phyloP scores from a whole-genome alignment of 2,888 invertebrate genomes.

The Amblyteles armatorius region DNA sequence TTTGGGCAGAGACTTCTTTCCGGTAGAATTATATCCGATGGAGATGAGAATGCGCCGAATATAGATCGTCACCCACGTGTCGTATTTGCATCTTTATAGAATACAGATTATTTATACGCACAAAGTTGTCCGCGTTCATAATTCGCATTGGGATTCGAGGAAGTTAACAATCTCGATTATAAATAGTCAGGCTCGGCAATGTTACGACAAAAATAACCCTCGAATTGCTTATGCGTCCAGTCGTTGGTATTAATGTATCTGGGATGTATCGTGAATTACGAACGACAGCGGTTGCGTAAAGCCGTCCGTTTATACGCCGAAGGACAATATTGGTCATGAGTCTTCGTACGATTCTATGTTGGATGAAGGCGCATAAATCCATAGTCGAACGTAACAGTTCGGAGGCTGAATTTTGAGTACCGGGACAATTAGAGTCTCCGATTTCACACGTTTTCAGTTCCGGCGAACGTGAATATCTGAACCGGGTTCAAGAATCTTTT shows the following conservation, averaged over 20 bases:
- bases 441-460: background rate
- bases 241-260: background rate
- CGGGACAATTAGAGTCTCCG: background rate
- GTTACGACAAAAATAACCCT: background rate
- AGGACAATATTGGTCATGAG: too few relatives aligned
- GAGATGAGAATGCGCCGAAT: too few relatives aligned
- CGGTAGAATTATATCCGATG: too few relatives aligned
- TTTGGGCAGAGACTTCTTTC: too few relatives aligned
- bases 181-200: background rate
- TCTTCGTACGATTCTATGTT: background rate
- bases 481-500: background rate
- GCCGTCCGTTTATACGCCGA: too few relatives aligned
- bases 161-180: background rate
- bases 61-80: background rate
- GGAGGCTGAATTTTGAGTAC: background rate
- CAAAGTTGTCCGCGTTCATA: background rate
- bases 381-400: too few relatives aligned
- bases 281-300: background rate
- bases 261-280: background rate
- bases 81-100: background rate
- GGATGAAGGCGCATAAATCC: too few relatives aligned
- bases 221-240: background rate
- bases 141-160: background rate
- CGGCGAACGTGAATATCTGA: background rate
- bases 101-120: background rate